Conservation (phyloP, 2,113 vertebrate species). For the Merops nubicus region DNA sequence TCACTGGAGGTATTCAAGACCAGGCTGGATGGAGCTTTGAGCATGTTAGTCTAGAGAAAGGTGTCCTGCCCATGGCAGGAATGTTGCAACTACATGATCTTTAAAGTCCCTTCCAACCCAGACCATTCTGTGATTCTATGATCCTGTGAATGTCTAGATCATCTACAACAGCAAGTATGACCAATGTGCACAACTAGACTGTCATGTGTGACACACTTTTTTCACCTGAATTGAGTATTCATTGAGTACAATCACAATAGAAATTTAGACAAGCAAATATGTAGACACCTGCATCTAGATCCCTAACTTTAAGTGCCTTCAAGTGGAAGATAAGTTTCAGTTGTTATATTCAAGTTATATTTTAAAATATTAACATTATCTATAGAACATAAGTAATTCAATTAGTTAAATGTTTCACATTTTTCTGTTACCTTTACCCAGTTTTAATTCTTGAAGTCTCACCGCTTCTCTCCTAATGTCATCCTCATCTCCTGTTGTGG, state of each 20-base stretch:
- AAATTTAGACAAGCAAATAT: background rate
- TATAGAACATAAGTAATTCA: background rate
- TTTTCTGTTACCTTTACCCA: background rate
- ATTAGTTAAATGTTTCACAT: rapidly evolving
- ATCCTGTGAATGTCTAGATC: too few relatives aligned
- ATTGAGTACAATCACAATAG: background rate
- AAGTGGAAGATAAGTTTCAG: background rate
- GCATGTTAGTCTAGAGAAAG: too few relatives aligned
- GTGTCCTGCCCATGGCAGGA: too few relatives aligned
- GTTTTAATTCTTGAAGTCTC: background rate
- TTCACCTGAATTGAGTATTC: background rate
- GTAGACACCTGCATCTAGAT: background rate
- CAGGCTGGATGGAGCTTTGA: too few relatives aligned
- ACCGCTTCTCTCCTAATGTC: background rate
- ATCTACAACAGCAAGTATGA: background rate
- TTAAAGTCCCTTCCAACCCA: too few relatives aligned
- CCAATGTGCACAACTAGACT: background rate
- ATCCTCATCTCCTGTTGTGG: rapidly evolving
- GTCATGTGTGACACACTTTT: background rate
- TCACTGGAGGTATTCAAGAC: too few relatives aligned
- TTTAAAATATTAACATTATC: background rate
- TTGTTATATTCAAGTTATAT: background rate
- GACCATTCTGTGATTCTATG: too few relatives aligned
- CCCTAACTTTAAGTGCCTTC: background rate
- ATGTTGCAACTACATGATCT: too few relatives aligned